Evolutionary conservation across 2,888 invertebrate genomes (phyloP), one percentile per base, ranked within the genome.

Genomic region (Ypsolopha scabrella): DNA sequence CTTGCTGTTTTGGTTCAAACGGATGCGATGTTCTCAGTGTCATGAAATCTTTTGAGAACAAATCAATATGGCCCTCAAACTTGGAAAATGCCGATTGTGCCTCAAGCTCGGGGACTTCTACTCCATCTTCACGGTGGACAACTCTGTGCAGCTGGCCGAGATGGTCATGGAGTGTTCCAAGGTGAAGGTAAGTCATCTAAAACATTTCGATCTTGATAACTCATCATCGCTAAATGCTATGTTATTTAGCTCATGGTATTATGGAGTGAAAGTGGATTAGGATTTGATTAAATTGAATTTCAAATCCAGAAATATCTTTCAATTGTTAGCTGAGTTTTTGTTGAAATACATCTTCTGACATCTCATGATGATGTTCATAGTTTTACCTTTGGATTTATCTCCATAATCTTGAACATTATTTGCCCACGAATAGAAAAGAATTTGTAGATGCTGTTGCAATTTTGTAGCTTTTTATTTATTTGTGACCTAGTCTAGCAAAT

Each of bases 41-140:
- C 67, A 75, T 78, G 78, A 77, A 77, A 72, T 67, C 67, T 63
- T 62, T 55, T 60, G 67, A 69, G 71, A 72, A 68, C 65, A 71
- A 83, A 82, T 82, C 85, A 85, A 86, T 85, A 80, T 80, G 80
- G 86, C 86, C 64, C 82, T 86, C 77, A 85, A 85, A 68, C 75
- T 87, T 54, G 87, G 87, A 68, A 87, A 87, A 79, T 87, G 87
- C 70, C 81, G 87, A 69, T 80, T 87, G 49, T 87, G 87, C 68
- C 80, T 87, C 68, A 87, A 87, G 67, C 78, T 87, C 52, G 87
- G 87, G 49, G 87, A 87, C 60, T 87, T 87, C 61, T 87, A 83
- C 61, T 87, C 87, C 56, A 87, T 87, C 63, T 87, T 86, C 59
- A 80, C 87, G 52, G 71, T 79, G 65, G 87, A 87, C 70, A 86